These are phyloP conservation scores for Sebastes kiyomatsui DNA, from an alignment of 2,797 vertebrate species.

Conservation along the genomic window DNA sequence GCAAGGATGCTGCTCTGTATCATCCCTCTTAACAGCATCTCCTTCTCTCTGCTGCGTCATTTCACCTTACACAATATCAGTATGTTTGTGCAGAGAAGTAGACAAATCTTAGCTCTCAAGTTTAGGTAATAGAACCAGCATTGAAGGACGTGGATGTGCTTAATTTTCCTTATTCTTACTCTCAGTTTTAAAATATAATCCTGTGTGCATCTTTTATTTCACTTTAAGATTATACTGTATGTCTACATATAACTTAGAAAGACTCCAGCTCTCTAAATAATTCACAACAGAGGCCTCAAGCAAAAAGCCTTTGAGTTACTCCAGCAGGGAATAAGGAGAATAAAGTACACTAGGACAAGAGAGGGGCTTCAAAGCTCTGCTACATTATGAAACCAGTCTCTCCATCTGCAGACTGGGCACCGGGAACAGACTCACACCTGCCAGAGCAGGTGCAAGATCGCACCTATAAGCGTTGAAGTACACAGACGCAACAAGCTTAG, in stretches of 20 bases:
- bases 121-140: not conserved
- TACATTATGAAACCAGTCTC: conserved; percentile 72
- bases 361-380: conserved; percentile 60
- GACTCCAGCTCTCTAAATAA: conserved; percentile 38
- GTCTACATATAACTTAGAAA: not conserved
- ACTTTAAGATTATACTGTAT: not conserved
- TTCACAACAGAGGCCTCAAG: conserved; percentile 49
- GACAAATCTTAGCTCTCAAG: not conserved
- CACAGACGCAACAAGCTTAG: conserved; percentile 17
- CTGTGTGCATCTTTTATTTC: not conserved
- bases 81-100: not conserved
- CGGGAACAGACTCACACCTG: conserved; percentile 51
- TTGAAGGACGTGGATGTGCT: not conserved
- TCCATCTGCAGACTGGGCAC: conserved; percentile 59
- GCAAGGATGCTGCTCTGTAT: not conserved
- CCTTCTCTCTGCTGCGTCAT: not conserved
- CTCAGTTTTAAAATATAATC: not conserved
- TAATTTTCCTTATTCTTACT: not conserved
- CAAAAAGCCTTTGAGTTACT: conserved; percentile 58
- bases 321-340: conserved; percentile 56
- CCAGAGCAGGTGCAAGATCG: conserved; percentile 47
- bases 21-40: not conserved
- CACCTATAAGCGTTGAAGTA: conserved; percentile 4
- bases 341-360: conserved; percentile 48
- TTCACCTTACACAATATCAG: conserved; percentile 6